Percentiles rank a stretch among this genome's conserved stretches.
phyloP scores from a whole-genome alignment of 2,797 vertebrate species.

The Diplodus sargus region DNA sequence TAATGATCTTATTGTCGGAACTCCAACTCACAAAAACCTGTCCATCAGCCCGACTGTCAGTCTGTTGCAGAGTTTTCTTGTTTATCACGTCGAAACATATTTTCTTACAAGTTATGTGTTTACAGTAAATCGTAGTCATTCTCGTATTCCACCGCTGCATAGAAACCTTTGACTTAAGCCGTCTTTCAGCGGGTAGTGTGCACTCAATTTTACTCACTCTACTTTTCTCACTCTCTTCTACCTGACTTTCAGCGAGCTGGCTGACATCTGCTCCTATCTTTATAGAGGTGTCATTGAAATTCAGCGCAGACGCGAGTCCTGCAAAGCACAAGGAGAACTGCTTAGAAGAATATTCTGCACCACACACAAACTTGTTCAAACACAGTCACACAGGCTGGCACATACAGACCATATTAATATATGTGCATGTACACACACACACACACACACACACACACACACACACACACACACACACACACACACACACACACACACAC shows the following conservation, averaged over 20 bases:
- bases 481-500: neutral
- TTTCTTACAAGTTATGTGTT: constrained; percentile 27
- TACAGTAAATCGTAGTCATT: constrained; percentile 6
- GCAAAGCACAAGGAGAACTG: constrained; percentile 71
- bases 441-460: too few species aligned
- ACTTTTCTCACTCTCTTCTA: constrained; percentile 62
- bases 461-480: neutral
- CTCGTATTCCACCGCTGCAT: constrained; percentile 47
- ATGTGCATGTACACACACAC: neutral
- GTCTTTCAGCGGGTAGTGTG: constrained; percentile 48
- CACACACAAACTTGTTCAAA: constrained; percentile 51
- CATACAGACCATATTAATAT: constrained; percentile 21
- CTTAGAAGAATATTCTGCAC: constrained; percentile 73
- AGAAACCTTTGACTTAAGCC: constrained; percentile 44
- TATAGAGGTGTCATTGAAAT: constrained; percentile 81
- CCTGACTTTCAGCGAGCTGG: constrained; percentile 74
- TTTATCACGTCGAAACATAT: constrained; percentile 15
- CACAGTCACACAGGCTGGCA: constrained; percentile 18
- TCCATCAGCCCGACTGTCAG: constrained; percentile 41
- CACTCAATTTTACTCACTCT: constrained; percentile 59
- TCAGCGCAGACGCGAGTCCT: constrained; percentile 75
- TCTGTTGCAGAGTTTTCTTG: neutral
- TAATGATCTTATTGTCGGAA: constrained; percentile 54
- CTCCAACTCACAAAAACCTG: constrained; percentile 32
- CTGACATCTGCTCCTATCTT: constrained; percentile 80